A percentile compares a stretch with the other conserved stretches of the same genome.
phyloP scores from a whole-genome alignment of 2,888 invertebrate species.

The Heliothis peltigera region DNA sequence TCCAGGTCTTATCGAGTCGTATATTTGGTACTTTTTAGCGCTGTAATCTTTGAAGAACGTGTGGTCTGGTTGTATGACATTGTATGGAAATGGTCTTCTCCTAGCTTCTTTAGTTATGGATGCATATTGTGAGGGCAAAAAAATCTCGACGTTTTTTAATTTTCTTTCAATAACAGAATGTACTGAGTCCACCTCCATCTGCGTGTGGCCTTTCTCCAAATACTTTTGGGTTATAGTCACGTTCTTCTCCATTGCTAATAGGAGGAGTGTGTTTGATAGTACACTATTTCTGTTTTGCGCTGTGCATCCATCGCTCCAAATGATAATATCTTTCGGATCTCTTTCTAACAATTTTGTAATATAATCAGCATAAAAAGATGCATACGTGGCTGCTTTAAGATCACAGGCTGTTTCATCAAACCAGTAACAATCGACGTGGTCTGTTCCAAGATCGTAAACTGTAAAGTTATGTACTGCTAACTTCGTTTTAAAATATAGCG shows the following conservation, averaged over 20 bases:
- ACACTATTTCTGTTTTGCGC: background rate
- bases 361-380: background rate
- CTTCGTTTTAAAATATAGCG: background rate
- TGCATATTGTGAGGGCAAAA: conserved; percentile 16
- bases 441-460: background rate
- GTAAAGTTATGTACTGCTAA: background rate
- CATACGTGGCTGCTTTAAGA: background rate
- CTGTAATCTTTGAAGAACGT: background rate
- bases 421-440: background rate
- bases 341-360: background rate
- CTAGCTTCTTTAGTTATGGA: conserved; percentile 37
- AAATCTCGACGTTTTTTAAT: conserved; percentile 30
- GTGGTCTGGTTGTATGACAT: background rate
- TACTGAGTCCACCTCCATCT: conserved; percentile 52
- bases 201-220: conserved; percentile 52
- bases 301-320: background rate
- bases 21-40: conserved; percentile 23
- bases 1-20: conserved; percentile 22
- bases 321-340: background rate
- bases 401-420: background rate
- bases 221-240: conserved; percentile 43
- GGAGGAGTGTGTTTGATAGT: background rate
- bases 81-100: conserved; percentile 33
- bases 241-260: background rate
- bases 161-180: conserved; percentile 46